Base-by-base conservation (phyloP, 2,888 invertebrate species). In the Bibio marci region DNA sequence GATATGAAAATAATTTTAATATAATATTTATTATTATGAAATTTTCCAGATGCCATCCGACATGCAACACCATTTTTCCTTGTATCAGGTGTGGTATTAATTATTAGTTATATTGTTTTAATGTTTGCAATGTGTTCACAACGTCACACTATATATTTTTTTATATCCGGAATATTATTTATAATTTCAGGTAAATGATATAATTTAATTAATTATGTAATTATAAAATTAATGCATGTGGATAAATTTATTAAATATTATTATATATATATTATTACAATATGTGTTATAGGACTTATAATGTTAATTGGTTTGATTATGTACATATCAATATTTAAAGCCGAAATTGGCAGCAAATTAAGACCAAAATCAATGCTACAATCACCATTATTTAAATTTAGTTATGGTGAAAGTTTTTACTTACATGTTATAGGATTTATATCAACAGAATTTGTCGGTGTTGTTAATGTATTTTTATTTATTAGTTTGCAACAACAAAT, bases 291-390 rank as follows among this genome's bases (percentile, higher is more conserved):
- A 88, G 90, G 88, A 58, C 68, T 90, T 46, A 69, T 87, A 47
- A 86, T 90, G 82, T 71, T 90, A 50, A 80, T 85, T 49, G 90
- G 87, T 36, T 73, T 90, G 59, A 85, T 90, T 53, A 85, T 88
- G 71, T 90, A 88, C 71, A 87, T 90, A 66, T 87, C 88, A 41
- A 79, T 86, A 53, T 80, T 90, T 59, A 90, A 90, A 63, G 80
- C 87, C 10, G 88, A 90, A 71, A 73, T 90, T 34, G 87, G 87
- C 33, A 79, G 80, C 53, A 90, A 90, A 62, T 66, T 90, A 42
- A 71, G 83, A 44, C 78, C 87, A 43, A 73, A 78, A 54, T 81
- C 85, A 15, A 71, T 78, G 38, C 72, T 81, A 43, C 76, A 81
- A 53, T 77, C 78, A 30, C 79, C 87, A 2, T 67, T 77, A 39